Base-by-base conservation (phyloP, 2,888 invertebrate species). In the Diaphora mendica region DNA sequence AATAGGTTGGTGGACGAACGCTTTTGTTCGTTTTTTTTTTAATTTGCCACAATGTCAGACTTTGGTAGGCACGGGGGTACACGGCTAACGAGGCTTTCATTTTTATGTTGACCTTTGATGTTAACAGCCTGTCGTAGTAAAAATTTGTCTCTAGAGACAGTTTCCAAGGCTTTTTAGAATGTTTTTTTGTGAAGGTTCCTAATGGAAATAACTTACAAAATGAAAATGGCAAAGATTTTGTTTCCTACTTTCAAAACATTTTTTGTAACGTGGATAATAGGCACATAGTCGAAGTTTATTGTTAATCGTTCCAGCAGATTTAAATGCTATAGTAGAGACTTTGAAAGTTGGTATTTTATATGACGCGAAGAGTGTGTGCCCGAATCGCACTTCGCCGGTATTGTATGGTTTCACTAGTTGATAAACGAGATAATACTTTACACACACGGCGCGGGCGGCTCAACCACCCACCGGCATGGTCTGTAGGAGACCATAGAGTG, bases 91-190 rank as follows among this genome's bases (percentile, higher is more conserved):
- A 62, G 30, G 62, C 26, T 62, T 15, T 62, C 30, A 62, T 62
- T 62, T 62, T 62, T 59, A 26, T 59, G 55, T 26, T 62, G 62
- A 62, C 62, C 26, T 62, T 62, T 62, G 62, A 62, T 62, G 62
- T 62, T 62, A 62, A 62, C 26, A 62, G 30, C 62, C 62, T 62
- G 13, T 62, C 26, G 62, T 11, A 15, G 26, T 62, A 59, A 26
- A 62, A 62, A 62, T 62, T 30, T 62, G 30, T 62, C 62, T 26
- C 62, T 62, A 30, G 62, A 62, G 62, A 62, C 62, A 62, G 62
- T 66, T 42, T 48, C 44, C 62, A 62, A 30, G 26, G 62, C 55
- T 26, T 62, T 30, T 30, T 30, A 35, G 68, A 30, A 59, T 59
- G 15, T 48, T 48, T 48, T 68, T 59, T 59, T 59, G 11, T 59